phyloP scores from a whole-genome alignment of 2,888 invertebrate genomes.

The Nomada fucata region DNA sequence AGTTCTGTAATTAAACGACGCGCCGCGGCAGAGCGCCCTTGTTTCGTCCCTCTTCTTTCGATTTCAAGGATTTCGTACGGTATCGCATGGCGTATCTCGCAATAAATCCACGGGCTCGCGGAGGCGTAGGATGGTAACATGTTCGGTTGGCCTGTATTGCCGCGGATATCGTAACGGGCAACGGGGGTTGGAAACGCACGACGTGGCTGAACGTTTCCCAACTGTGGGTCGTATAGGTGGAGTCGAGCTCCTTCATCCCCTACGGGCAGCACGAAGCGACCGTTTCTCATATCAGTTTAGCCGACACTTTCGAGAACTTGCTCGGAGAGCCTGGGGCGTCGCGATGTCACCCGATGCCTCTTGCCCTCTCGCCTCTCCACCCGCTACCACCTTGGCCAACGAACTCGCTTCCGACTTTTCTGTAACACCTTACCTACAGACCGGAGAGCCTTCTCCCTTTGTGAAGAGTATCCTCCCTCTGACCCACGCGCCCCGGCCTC shows the following conservation, averaged over 20 bases:
- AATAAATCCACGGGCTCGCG: conserved; percentile 41
- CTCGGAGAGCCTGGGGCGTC: conserved; percentile 78
- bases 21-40: background rate
- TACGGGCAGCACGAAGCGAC: conserved; percentile 82
- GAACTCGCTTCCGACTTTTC: conserved; percentile 51
- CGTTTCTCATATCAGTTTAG: conserved; percentile 84
- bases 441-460: conserved; percentile 41
- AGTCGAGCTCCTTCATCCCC: conserved; percentile 78
- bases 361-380: conserved; percentile 63
- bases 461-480: conserved; percentile 14
- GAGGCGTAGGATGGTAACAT: conserved; percentile 56
- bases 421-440: conserved; percentile 55
- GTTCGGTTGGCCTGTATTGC: conserved; percentile 57
- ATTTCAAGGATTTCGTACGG: background rate
- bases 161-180: conserved; percentile 57
- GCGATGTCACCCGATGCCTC: conserved; percentile 81
- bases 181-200: conserved; percentile 63
- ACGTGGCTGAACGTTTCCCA: conserved; percentile 76
- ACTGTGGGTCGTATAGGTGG: conserved; percentile 80
- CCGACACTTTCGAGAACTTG: conserved; percentile 84
- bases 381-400: conserved; percentile 45
- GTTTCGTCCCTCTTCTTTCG: background rate
- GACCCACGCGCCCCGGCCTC: conserved; percentile 30
- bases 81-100: conserved; percentile 11
- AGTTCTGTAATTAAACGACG: background rate